These are phyloP conservation scores for Isaurus tuberculatus DNA, from an alignment of 92 coral and sea anemone genomes.

Conservation along the genomic window DNA sequence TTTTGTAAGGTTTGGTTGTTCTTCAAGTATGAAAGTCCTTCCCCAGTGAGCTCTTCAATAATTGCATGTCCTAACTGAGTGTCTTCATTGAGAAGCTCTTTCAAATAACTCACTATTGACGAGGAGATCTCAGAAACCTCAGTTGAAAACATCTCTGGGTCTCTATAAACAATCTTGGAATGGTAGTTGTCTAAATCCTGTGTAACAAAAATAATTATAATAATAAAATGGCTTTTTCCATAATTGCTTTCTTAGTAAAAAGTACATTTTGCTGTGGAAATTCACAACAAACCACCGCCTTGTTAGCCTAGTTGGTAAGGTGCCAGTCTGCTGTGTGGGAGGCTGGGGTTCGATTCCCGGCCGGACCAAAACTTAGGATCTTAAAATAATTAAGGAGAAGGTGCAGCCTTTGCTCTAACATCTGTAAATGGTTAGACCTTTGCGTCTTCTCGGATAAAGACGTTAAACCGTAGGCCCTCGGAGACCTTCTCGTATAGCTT, in stretches of 20 bases:
- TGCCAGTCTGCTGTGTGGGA: no score
- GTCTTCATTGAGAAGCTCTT: slow-evolving; percentile 69
- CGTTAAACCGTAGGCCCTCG: no score
- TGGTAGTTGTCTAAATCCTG: slow-evolving; percentile 96
- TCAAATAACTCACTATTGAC: slow-evolving; percentile 65
- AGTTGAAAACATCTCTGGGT: slow-evolving; percentile 62
- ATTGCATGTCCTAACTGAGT: slow-evolving; percentile 86
- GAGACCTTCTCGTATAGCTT: no score
- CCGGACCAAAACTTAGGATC: no score
- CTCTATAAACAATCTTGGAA: slow-evolving; percentile 81
- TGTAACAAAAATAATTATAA: background rate
- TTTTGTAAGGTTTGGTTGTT: slow-evolving; percentile 81
- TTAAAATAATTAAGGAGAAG: no score
- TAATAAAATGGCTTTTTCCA: background rate
- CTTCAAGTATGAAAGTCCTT: slow-evolving; percentile 66
- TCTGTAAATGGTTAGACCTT: no score
- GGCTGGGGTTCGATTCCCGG: no score
- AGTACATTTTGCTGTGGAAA: background rate
- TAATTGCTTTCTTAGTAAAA: background rate
- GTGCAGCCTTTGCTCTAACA: no score
- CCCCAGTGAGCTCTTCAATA: slow-evolving; percentile 71
- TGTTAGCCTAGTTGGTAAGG: no score
- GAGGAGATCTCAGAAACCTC: slow-evolving; percentile 77
- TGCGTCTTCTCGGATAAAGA: no score
- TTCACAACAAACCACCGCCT: no score